phyloP scores from a whole-genome alignment of 2,797 vertebrate species.

The Anniella stebbinsi region DNA sequence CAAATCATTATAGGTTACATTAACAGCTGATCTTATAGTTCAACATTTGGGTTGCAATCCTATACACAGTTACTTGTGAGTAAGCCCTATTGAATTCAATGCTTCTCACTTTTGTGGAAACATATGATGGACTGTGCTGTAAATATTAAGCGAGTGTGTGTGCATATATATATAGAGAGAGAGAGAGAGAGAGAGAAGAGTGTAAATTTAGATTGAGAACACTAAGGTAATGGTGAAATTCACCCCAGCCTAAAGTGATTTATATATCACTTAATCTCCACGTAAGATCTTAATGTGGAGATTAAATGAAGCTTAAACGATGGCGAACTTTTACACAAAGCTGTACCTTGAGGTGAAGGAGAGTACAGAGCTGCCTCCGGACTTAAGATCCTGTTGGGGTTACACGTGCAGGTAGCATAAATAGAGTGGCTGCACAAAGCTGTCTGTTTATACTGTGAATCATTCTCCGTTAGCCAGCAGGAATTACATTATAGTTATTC shows the following conservation, averaged over 20 bases:
- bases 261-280: constrained; percentile 16
- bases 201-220: background rate
- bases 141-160: too few species aligned
- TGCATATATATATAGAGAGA: background rate
- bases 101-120: too few species aligned
- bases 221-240: background rate
- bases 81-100: too few species aligned
- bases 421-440: background rate
- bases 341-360: background rate
- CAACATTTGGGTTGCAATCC: background rate
- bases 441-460: background rate
- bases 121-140: too few species aligned
- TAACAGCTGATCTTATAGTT: background rate
- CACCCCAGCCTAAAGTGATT: background rate
- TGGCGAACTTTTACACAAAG: background rate
- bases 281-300: background rate
- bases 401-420: background rate
- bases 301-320: constrained; percentile 9
- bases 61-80: background rate
- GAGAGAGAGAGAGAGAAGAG: background rate
- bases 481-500: background rate
- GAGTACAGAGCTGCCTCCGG: background rate
- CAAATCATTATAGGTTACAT: background rate
- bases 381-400: background rate
- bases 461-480: background rate